Base-by-base conservation (phyloP, 2,797 vertebrate genomes). In the Silurus lanzhouensis region DNA sequence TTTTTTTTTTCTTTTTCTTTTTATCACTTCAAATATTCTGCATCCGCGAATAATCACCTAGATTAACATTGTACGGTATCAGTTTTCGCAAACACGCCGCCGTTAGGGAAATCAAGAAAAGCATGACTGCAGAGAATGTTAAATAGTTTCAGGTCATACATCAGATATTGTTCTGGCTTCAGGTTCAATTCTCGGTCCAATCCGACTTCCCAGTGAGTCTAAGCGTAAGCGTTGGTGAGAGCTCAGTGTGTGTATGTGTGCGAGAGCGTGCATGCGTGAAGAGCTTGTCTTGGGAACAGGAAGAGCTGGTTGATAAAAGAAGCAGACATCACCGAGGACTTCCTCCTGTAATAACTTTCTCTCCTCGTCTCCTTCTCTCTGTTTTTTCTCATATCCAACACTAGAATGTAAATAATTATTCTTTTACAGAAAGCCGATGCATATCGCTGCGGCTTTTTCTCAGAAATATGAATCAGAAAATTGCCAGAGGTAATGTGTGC, bases 391-490 rank as follows among this genome's bases (percentile, higher is more conserved):
- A 46, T 12, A 58, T 81, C 15, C 3, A 60, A 48, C 68, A 48
- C 70, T 25, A 55, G 55, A 55, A 38, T 57, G 20, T 82, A 82
- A 82, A 82, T 52, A 82, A 55, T 61, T 14, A 22, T 15, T 58
- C 22, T 17, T 48, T 66, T 80, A 25, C 38, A 14, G 25, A 57
- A 64, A 46, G 60, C 15, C 2, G 10, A 68, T 55, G 17, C n/a
- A 31, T 57, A 31, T 81, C 46, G 27, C 63, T 8, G 25, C 12
- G 67, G 13, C 22, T 0, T 48, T 64, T 48, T 64, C 61, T 64
- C 44, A 1, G 38, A 80, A 80, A 80, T 48, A 48, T 64, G 22
- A 80, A 68, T 91, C 91, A 92, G 31, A 78, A 77, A 38, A 10
- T 60, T 5, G 13, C 9, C 75, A 77, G 75, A 38, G 10, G 27